Evolutionary conservation across 2,888 invertebrate genomes (phyloP), one percentile per base, ranked within the genome.

Genomic region (Nezara viridula): DNA sequence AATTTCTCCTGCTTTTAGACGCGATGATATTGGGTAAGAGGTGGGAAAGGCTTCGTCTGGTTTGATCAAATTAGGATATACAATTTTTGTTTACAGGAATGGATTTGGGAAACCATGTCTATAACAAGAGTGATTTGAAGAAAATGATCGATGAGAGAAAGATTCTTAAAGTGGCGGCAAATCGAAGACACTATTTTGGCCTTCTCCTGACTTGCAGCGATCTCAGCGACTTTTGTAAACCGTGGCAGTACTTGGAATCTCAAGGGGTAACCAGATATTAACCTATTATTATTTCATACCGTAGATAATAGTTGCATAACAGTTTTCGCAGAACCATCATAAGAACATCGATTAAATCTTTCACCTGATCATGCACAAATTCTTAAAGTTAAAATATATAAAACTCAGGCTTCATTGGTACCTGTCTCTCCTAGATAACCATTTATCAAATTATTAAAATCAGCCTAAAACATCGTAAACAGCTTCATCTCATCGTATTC

Each of bases 201-300:
- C 87, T 90, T 10, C 24, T 90, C 0, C 86, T 90, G 87, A 85
- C 86, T 40, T 87, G 89, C 49, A 52, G 89, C n/a, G 86, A 89
- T 49, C 50, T 90, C 14, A 90, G 89, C 66, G 90, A 90, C 77
- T 90, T 90, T 66, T 88, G 89, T 21, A 90, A 90, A 50, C 49
- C 73, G 10, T 90, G 87, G 88, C 81, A 81, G 32, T 89, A 90
- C 73, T 85, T 88, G n/a, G 40, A 88, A 37, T 77, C 52, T 73
- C 86, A 73, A 19, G 89, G 89, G n/a, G 90, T 90, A 37, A 60
- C 27, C 10, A 10, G 24, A n/a, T 55, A n/a, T 16, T 55, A 55
- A 2, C 21, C n/a, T n/a, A 55, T n/a, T 55, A 14, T 19, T 44
- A 44, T 44, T n/a, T 50, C 5, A 50, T 14, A 3, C 6, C 1